phyloP scores from a whole-genome alignment of 2,888 invertebrate genomes.

The Cordilura impudica region DNA sequence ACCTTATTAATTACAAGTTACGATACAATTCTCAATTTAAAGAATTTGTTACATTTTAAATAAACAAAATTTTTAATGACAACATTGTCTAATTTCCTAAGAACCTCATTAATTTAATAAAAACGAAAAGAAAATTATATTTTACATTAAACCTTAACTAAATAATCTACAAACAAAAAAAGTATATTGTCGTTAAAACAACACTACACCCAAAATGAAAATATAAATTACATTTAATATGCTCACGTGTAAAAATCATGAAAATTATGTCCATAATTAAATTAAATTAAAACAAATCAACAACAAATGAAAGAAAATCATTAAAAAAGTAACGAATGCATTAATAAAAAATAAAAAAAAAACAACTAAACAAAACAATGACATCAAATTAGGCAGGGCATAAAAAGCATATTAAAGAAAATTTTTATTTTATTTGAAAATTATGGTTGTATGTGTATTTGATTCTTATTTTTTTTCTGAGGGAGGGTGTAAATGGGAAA shows the following conservation, averaged over 20 bases:
- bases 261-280: conserved; percentile 49
- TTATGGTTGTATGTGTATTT: conserved; percentile 10
- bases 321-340: no score
- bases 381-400: background rate
- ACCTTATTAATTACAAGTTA: no score
- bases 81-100: no score
- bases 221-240: conserved; percentile 51
- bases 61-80: no score
- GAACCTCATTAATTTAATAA: background rate
- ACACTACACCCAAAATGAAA: background rate
- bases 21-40: no score
- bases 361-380: background rate
- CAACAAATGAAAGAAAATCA: conserved; percentile 25
- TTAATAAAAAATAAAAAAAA: background rate
- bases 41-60: no score
- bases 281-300: conserved; percentile 57
- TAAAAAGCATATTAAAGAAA: conserved; percentile 7
- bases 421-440: conserved; percentile 8
- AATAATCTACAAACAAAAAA: background rate
- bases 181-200: conserved; percentile 23
- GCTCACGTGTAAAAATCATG: conserved; percentile 19
- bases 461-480: background rate
- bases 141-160: background rate
- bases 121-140: background rate
- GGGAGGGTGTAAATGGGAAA: conserved; percentile 6